Evolutionary conservation across 2,888 invertebrate species (phyloP).

Genomic region (Oxystoma pomonae): DNA sequence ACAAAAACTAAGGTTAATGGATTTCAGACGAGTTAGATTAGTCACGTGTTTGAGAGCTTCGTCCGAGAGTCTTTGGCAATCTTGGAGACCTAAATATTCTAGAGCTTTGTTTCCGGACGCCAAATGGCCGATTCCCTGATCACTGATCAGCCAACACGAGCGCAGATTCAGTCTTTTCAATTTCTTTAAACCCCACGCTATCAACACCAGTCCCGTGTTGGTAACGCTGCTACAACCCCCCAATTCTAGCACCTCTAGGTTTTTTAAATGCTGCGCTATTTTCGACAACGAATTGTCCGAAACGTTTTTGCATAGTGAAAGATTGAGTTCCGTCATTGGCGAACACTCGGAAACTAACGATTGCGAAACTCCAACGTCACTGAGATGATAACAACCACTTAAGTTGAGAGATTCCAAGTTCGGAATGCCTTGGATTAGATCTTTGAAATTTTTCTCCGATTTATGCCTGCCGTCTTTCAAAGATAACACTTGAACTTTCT

Average conservation of each 20-base stretch:
- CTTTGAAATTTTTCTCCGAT: slow-evolving; percentile 63
- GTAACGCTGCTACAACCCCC: slow-evolving; percentile 92
- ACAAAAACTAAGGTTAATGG: slow-evolving; percentile 91
- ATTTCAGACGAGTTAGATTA: slow-evolving; percentile 75
- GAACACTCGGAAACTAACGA: slow-evolving; percentile 77
- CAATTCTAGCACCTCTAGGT: slow-evolving; percentile 81
- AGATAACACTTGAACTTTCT: slow-evolving; percentile 84
- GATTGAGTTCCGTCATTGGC: slow-evolving; percentile 74
- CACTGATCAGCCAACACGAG: slow-evolving; percentile 90
- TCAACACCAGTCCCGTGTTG: slow-evolving; percentile 78
- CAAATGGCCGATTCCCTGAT: slow-evolving; percentile 84
- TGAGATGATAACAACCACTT: slow-evolving; percentile 91
- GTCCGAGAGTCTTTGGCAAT: slow-evolving; percentile 91
- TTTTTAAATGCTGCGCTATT: slow-evolving; percentile 80
- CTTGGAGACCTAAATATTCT: slow-evolving; percentile 80
- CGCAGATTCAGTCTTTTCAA: slow-evolving; percentile 80
- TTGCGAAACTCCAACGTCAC: slow-evolving; percentile 77
- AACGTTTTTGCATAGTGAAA: slow-evolving; percentile 92
- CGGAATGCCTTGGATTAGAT: slow-evolving; percentile 81
- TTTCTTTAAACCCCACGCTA: slow-evolving; percentile 85
- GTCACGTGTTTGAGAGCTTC: slow-evolving; percentile 82
- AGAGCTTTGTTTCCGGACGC: slow-evolving; percentile 78
- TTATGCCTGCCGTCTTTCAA: slow-evolving; percentile 48
- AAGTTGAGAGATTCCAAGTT: slow-evolving; percentile 84
- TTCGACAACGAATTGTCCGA: slow-evolving; percentile 84